Base-by-base conservation (phyloP, 2,113 vertebrate genomes). In the Malurus melanocephalus region DNA sequence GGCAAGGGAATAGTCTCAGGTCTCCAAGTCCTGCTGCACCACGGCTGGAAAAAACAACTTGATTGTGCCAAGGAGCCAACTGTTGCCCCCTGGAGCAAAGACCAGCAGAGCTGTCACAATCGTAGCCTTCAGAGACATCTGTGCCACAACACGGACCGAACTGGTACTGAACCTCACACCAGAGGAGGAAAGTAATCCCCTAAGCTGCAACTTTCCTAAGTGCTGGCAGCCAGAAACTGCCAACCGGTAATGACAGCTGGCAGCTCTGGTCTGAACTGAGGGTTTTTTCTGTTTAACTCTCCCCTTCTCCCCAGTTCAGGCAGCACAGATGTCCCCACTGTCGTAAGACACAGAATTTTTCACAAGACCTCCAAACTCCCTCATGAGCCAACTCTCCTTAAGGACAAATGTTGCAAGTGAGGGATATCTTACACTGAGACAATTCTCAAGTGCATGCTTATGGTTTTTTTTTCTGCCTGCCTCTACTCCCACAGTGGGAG, bases 151-250 rank as follows among this genome's bases (percentile, higher is more conserved):
- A 72, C 38, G 53, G 46, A 75, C 46, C 0, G 0, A 87, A 84
- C 45, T 24, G 46, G 46, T 72, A 13, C 4, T 72, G 88, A 88
- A 85, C 72, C 64, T 77, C 68, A 71, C 81, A 66, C 48, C 55
- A 86, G 53, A 91, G 75, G 26, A 91, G 46, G 59, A 84, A 74
- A 91, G 45, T 68, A 91, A 88, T 76, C 85, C 80, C 71, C n/a
- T 79, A 75, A 88, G 33, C 65, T 78, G 82, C 71, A 88, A 89
- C 73, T 91, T 81, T 86, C 66, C 83, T 60, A 84, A 94, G 45
- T 19, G 83, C 82, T 73, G 82, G 75, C 88, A 87, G 92, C 75
- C 57, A 57, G 52, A 21, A 84, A 35, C 82, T 66, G 75, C 93
- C 71, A 92, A 72, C 68, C 9, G 6, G 86, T 87, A 93, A 91